Base-by-base conservation (phyloP, 2,797 vertebrate species). In the Champsocephalus esox region DNA sequence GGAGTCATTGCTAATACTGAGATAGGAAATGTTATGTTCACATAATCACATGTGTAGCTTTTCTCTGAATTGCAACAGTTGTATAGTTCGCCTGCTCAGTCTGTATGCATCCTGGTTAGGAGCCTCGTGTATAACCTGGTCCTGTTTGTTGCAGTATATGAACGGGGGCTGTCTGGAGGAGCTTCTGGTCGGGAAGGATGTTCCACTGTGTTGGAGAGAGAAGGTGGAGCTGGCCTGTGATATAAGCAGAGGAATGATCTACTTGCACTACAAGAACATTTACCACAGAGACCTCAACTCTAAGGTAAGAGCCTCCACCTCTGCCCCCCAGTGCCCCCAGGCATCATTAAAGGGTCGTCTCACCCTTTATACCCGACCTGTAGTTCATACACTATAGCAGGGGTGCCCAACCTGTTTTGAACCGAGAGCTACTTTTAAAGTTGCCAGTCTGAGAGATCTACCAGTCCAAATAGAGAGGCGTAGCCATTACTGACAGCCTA, bases 281-380 rank as follows among this genome's bases (percentile, higher is more conserved):
- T 97, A 97, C 88, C 96, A 97, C 88, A 91, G 96, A 70, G 96
- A 97, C 88, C 96, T 97, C 75, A 97, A 97, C 91, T 97, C 96
- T 12, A 97, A 96, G 95, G 96, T 97, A 77, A 76, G 62, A 38
- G 12, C 24, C n/a, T 16, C 13, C 8, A 9, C 9, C 60, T 24
- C 48, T 38, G 46, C 9, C 3, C 52, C 13, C 19, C 49, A 38
- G 19, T 49, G 68, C 19, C 46, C 17, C 28, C 19, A 48, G 7
- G 68, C 41, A 2, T 49, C 14, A 50, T 59, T 14, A n/a, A 72
- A n/a, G 41, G 58, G 52, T 64, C 21, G 68, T 28, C 16, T 58
- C 21, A 9, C 45, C 50, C 10, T 7, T 43, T 9, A 14, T n/a
- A 45, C 1, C 24, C 48, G 56, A 67, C 34, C 46, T 59, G 12